Percentiles rank a stretch among this genome's conserved stretches.
Evolutionary conservation across 2,797 vertebrate genomes (phyloP).

Genomic region (Artibeus jamaicensis): DNA sequence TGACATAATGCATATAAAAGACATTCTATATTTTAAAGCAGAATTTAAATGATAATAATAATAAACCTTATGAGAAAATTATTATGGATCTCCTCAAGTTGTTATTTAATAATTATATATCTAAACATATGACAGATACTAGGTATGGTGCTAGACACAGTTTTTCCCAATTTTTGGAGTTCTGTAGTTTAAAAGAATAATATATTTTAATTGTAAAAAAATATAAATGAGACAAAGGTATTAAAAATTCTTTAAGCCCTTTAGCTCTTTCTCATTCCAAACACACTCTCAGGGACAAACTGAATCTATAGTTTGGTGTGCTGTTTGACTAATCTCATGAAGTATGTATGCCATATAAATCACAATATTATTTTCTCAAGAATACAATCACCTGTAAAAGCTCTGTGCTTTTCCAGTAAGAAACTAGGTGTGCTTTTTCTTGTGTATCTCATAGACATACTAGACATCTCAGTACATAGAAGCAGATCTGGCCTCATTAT

Average conservation of each 20-base stretch:
- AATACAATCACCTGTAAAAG: neutral
- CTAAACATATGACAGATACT: neutral
- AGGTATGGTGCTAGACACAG: neutral
- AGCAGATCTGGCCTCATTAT: neutral
- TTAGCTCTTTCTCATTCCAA: neutral
- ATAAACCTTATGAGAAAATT: neutral
- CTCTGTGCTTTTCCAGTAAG: neutral
- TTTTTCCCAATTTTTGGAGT: neutral
- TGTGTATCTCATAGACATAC: neutral
- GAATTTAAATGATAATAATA: neutral
- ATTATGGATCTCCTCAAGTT: neutral
- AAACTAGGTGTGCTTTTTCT: no score
- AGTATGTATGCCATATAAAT: neutral
- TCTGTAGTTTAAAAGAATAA: neutral
- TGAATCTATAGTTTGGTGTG: neutral
- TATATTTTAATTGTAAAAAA: neutral
- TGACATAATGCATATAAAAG: neutral
- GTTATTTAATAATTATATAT: neutral
- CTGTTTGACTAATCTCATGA: neutral
- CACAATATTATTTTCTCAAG: neutral
- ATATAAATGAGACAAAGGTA: neutral
- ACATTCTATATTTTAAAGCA: neutral
- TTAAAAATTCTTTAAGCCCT: neutral
- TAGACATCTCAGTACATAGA: neutral
- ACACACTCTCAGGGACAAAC: neutral